A percentile compares a stretch with the other conserved stretches of the same genome.
These are phyloP conservation scores for Atrichornis clamosus DNA, from an alignment of 2,113 vertebrate species.

Conservation along the genomic window DNA sequence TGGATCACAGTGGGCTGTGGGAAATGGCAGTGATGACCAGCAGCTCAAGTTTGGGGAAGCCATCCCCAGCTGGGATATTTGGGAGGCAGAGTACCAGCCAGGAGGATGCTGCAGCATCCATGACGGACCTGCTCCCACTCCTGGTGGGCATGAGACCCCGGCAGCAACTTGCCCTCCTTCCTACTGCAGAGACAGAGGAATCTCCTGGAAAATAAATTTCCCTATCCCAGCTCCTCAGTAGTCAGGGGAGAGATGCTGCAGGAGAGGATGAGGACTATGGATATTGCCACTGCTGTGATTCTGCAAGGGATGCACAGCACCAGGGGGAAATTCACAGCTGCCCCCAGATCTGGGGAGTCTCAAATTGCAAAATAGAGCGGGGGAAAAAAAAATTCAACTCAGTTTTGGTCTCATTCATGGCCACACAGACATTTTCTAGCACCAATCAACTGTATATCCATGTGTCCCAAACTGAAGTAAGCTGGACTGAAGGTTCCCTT, in stretches of 20 bases:
- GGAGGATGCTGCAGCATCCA: not conserved
- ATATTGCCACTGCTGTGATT: not conserved
- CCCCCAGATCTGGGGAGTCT: not conserved
- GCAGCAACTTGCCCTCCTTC: not conserved
- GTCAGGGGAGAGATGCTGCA: not conserved
- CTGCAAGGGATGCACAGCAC: not conserved
- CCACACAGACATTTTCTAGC: fast-evolving
- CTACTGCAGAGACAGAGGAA: not conserved
- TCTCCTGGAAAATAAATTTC: not conserved
- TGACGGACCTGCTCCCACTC: not conserved
- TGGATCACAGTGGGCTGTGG: not conserved
- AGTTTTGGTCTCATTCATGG: not conserved
- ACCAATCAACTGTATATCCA: fast-evolving
- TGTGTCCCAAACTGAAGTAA: fast-evolving
- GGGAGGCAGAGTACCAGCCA: not conserved
- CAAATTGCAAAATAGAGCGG: not conserved
- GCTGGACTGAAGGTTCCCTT: not conserved
- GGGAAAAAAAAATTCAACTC: fast-evolving
- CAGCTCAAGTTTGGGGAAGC: not conserved
- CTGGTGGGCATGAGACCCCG: not conserved
- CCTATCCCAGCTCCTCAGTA: not conserved
- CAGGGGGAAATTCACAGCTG: not conserved
- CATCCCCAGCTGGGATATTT: not conserved
- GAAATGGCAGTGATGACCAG: not conserved
- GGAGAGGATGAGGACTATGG: fast-evolving